These are phyloP conservation scores for Crocallis elinguaria DNA, from an alignment of 2,888 invertebrate species.

Conservation along the genomic window DNA sequence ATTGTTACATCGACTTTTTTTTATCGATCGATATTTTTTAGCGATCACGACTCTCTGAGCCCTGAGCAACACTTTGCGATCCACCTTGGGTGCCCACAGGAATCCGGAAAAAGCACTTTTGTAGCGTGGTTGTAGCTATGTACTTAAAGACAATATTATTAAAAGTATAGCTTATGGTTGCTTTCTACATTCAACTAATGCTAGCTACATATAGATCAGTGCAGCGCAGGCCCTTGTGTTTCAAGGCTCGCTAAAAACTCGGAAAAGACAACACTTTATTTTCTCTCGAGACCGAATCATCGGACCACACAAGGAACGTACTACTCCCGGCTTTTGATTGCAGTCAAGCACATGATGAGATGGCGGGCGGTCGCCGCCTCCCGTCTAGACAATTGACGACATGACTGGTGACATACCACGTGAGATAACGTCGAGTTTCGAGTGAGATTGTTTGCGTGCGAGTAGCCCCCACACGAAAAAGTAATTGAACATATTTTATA, in stretches of 20 bases:
- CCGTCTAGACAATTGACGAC: constrained; percentile 52
- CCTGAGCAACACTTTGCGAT: too few species aligned
- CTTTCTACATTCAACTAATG: too few species aligned
- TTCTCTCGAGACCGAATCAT: constrained; percentile 4
- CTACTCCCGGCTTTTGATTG: constrained; percentile 22
- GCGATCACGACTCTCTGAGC: too few species aligned
- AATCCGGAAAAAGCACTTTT: too few species aligned
- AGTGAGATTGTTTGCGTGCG: constrained; percentile 8
- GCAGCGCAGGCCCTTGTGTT: too few species aligned
- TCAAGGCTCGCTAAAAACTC: constrained; percentile 9
- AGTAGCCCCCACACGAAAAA: background rate
- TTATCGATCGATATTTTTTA: too few species aligned
- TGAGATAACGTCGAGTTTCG: constrained; percentile 25
- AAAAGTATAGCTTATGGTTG: too few species aligned
- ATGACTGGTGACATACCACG: constrained; percentile 14
- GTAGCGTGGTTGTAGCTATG: too few species aligned
- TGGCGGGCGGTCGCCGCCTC: constrained; percentile 38
- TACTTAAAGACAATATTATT: too few species aligned
- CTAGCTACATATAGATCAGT: too few species aligned
- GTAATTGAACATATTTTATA: background rate
- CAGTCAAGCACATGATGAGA: constrained; percentile 24
- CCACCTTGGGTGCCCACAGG: too few species aligned
- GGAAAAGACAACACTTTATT: constrained; percentile 11
- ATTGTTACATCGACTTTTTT: too few species aligned
- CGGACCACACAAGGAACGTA: constrained; percentile 47